phyloP scores from a whole-genome alignment of 2,888 invertebrate genomes.

The Lycocerus yunnanus region DNA sequence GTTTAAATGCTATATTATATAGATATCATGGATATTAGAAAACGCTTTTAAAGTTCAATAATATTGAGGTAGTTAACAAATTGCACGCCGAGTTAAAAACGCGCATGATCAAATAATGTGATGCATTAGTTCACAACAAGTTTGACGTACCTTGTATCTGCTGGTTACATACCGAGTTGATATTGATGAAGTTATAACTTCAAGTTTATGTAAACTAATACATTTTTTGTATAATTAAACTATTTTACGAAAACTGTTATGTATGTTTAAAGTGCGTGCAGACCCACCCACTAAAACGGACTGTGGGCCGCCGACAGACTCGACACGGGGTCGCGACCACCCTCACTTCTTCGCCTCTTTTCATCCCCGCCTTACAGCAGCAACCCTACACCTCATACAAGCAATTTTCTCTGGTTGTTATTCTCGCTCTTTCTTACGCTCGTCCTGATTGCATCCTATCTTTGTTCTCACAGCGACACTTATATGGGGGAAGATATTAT shows the following conservation, averaged over 20 bases:
- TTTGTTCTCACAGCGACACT: conserved; percentile 3
- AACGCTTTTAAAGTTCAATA: background rate
- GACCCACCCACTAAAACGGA: conserved; percentile 40
- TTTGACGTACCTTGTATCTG: conserved; percentile 11
- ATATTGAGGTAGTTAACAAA: background rate
- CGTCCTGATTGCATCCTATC: background rate
- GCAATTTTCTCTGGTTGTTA: conserved; percentile 34
- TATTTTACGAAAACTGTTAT: conserved; percentile 7
- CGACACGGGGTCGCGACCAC: conserved; percentile 46
- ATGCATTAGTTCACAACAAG: background rate
- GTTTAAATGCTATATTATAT: background rate
- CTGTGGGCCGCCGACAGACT: conserved; percentile 35
- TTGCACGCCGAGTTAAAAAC: background rate
- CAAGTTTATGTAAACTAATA: background rate
- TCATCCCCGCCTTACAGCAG: conserved; percentile 23
- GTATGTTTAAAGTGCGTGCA: conserved; percentile 17
- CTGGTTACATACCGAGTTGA: conserved; percentile 6
- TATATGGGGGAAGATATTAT: background rate
- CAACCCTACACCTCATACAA: conserved; percentile 22
- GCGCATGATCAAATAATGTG: background rate
- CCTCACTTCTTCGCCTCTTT: conserved; percentile 48
- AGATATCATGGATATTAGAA: background rate
- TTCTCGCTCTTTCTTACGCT: conserved; percentile 19
- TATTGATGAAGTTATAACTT: conserved; percentile 2
- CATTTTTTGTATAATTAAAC: background rate